A percentile compares a stretch with the other conserved stretches of the same genome.
Evolutionary conservation across 2,113 vertebrate genomes (phyloP).

Genomic region (Melanotaenia duboulayi): DNA sequence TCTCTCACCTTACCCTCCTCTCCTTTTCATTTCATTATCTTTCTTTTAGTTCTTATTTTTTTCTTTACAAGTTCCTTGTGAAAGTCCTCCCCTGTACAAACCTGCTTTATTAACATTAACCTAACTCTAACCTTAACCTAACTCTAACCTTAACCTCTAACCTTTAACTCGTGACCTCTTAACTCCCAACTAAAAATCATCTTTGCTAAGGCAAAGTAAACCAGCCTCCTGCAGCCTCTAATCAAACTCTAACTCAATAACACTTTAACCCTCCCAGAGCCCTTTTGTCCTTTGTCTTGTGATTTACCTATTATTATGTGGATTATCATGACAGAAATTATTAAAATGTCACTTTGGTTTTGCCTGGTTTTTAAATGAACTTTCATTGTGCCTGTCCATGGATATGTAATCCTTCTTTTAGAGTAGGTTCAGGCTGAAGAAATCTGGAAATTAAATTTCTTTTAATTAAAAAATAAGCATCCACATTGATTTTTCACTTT

Average conservation of each 20-base stretch:
- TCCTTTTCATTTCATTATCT: conserved; percentile 4
- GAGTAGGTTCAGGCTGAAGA: not conserved
- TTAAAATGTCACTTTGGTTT: conserved; percentile 65
- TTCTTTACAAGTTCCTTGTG: conserved; percentile 27
- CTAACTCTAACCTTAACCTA: conserved; percentile 82
- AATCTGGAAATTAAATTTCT: not conserved
- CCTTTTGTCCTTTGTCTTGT: conserved; percentile 68
- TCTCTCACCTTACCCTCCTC: not conserved
- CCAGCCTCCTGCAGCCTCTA: conserved; percentile 74
- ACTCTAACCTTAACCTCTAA: conserved; percentile 79
- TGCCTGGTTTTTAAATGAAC: conserved; percentile 76
- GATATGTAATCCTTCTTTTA: not conserved
- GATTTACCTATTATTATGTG: conserved; percentile 55
- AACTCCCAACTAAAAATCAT: conserved; percentile 71
- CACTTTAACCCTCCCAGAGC: conserved; percentile 72
- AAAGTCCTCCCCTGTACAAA: conserved; percentile 60
- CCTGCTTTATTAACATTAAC: conserved; percentile 86
- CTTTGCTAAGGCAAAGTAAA: conserved; percentile 71
- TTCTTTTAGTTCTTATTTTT: conserved; percentile 28
- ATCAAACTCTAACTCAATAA: conserved; percentile 75
- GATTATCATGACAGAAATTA: conserved; percentile 46
- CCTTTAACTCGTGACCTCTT: conserved; percentile 75
- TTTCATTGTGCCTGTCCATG: not conserved
- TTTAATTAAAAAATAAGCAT: not conserved
- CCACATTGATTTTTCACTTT: not conserved